A percentile compares a stretch with the other conserved stretches of the same genome.
These are phyloP conservation scores for Rallus limicola DNA, from an alignment of 2,113 vertebrate species.

Conservation along the genomic window DNA sequence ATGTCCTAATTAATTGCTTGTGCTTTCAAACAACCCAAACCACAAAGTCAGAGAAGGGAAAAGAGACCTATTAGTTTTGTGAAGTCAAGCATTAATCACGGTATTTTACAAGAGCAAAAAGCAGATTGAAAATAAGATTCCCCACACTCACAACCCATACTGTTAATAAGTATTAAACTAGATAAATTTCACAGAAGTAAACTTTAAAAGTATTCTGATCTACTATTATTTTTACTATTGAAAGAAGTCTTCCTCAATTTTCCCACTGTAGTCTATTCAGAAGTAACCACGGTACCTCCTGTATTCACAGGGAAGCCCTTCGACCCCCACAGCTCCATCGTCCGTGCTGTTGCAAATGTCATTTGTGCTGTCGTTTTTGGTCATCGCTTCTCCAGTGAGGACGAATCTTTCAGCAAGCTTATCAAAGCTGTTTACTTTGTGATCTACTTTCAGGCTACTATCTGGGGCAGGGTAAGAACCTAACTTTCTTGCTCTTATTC, in stretches of 20 bases:
- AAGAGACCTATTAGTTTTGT: neutral
- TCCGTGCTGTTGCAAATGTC: constrained; percentile 41
- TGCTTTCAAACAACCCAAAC: neutral
- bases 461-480: constrained; percentile 62
- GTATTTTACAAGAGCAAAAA: neutral
- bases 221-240: neutral
- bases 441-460: constrained; percentile 57
- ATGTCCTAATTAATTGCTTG: neutral
- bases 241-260: fast-evolving
- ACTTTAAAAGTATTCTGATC: neutral
- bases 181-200: too few relatives aligned
- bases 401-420: constrained; percentile 63
- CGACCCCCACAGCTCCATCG: neutral
- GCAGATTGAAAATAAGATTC: neutral
- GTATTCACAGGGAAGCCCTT: constrained; percentile 58
- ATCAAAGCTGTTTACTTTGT: constrained; percentile 56
- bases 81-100: neutral
- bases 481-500: neutral
- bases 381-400: constrained; percentile 41
- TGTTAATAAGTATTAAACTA: neutral
- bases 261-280: neutral
- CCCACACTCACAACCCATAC: neutral
- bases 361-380: constrained; percentile 61
- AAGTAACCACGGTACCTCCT: neutral
- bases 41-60: neutral